Base-by-base conservation (phyloP, 2,888 invertebrate genomes). In the Nemotelus pantherinus region DNA sequence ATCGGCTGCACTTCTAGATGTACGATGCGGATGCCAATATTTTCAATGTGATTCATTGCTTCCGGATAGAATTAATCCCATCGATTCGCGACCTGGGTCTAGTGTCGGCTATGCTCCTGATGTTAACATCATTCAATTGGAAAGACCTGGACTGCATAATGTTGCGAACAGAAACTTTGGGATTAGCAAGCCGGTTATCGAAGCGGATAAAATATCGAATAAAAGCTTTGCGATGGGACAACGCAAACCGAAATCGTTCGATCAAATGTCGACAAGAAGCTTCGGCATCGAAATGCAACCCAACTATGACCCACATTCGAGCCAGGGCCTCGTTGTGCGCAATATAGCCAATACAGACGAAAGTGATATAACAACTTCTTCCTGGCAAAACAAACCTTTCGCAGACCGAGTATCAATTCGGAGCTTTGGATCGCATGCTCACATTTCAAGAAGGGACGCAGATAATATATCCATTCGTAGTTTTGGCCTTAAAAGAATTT, bases 1-100 rank as follows among this genome's bases (percentile, higher is more conserved):
- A 81, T 90, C 92, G 83, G 90, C 92, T 82, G 91, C 89, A 82
- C 91, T 94, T 79, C 90, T 93, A 84, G 95, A 95, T 86, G 94
- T 95, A 80, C 92, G 95, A 82, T 95, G 95, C 87, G 95, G 90
- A 82, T 95, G 95, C 88, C 95, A 95, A 88, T 95, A 92, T 88
- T 95, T 92, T 88, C 92, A 94, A 89, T 91, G 93, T 86, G 93
- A 94, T 86, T 93, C 93, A 79, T 87, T 94, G 82, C 88, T 95
- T 83, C 94, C 94, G 79, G 94, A 94, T 86, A 90, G 93, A 84
- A 88, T 90, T 77, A 93, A 93, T 85, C 91, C 92, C 80, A 88
- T 91, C 82, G 92, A 86, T 44, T 91, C 91, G 80, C 89, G 91
- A 80, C 91, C 92, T 79, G 88, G 90, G n/a, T 92, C 92, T 72